A percentile compares a stretch with the other conserved stretches of the same genome.
Conservation (phyloP, 2,888 invertebrate genomes). For the Epirrhoe tristata region DNA sequence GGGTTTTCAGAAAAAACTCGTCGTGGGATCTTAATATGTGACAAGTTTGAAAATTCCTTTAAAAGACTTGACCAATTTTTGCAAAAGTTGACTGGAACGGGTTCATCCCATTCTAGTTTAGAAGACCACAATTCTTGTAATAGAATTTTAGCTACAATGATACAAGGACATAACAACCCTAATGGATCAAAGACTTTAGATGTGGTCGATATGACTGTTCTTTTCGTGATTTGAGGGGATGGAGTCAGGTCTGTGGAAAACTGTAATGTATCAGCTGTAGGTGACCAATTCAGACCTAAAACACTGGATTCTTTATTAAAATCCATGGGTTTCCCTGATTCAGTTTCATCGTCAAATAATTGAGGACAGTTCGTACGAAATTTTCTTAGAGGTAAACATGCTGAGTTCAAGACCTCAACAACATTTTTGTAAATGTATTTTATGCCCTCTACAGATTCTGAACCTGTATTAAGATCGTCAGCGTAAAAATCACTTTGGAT, state of each 20-base stretch:
- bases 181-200: constrained; percentile 45
- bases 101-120: constrained; percentile 34
- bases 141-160: constrained; percentile 30
- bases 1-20: constrained; percentile 6
- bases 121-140: constrained; percentile 27
- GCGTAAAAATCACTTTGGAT: constrained; percentile 38
- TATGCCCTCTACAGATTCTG: constrained; percentile 19
- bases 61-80: constrained; percentile 19
- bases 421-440: constrained; percentile 22
- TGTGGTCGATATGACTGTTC: constrained; percentile 39
- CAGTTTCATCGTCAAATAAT: constrained; percentile 22
- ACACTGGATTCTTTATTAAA: constrained; percentile 4
- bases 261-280: constrained; percentile 34
- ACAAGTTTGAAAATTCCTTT: constrained; percentile 4
- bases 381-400: constrained; percentile 42
- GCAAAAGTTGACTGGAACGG: constrained; percentile 13
- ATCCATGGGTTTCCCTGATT: background rate
- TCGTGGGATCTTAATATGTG: constrained; percentile 8
- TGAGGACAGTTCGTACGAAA: constrained; percentile 39
- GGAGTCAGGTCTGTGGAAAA: constrained; percentile 26
- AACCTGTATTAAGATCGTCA: constrained; percentile 43
- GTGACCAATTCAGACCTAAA: constrained; percentile 35
- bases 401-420: constrained; percentile 21
- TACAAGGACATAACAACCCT: constrained; percentile 30
- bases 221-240: constrained; percentile 27